Evolutionary conservation across 2,888 invertebrate genomes (phyloP).

Genomic region (Mythimna impura): DNA sequence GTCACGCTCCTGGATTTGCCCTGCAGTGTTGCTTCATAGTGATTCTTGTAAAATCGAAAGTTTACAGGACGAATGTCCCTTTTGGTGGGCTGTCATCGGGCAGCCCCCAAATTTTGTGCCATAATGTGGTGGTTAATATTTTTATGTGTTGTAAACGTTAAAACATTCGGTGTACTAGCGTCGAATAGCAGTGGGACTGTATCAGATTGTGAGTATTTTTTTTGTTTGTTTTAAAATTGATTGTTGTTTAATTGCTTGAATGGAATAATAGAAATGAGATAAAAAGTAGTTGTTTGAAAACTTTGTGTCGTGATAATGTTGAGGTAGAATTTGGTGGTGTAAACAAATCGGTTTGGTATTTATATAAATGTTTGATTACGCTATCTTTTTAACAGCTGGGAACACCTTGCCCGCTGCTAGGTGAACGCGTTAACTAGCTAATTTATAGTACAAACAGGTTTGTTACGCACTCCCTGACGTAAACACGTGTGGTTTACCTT

Average conservation of each 20-base stretch:
- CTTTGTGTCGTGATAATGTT: conserved; percentile 5
- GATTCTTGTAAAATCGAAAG: conserved; percentile 85
- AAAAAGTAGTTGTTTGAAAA: conserved; percentile 12
- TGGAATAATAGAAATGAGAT: conserved; percentile 19
- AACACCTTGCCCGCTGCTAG: conserved; percentile 64
- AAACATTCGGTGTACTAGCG: conserved; percentile 83
- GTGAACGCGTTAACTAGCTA: conserved; percentile 69
- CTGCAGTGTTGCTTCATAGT: conserved; percentile 80
- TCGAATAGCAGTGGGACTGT: conserved; percentile 78
- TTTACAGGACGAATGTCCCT: conserved; percentile 87
- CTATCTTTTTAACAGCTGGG: conserved; percentile 72
- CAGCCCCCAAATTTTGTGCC: conserved; percentile 89
- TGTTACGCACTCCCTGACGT: conserved; percentile 70
- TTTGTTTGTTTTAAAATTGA: conserved; percentile 49
- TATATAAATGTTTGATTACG: conserved; percentile 62
- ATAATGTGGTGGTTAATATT: conserved; percentile 89
- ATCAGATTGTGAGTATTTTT: conserved; percentile 81
- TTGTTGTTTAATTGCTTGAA: conserved; percentile 45
- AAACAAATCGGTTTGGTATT: conserved; percentile 61
- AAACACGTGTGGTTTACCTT: conserved; percentile 65
- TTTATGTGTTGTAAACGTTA: conserved; percentile 85
- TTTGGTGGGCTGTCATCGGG: conserved; percentile 89
- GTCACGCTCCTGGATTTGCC: conserved; percentile 69
- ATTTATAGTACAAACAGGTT: conserved; percentile 78
- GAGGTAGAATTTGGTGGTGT: conserved; percentile 44